Evolutionary conservation across 1,140 invertebrate species (phyloP).

Genomic region (Lysiphlebus fabarum): DNA sequence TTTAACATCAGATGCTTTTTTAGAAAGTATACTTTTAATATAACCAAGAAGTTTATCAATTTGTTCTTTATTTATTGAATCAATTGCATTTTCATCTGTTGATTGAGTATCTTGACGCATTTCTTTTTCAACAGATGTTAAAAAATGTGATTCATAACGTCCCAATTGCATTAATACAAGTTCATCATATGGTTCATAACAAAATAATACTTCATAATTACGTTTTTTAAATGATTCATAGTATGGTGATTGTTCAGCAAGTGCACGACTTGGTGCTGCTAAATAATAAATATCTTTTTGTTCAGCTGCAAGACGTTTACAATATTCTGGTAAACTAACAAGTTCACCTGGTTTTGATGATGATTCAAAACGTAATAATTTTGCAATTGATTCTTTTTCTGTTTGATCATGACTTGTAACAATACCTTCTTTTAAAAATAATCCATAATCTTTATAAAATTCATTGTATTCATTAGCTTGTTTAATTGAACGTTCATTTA

Average conservation of each 20-base stretch:
- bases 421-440: constrained; percentile 95
- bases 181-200: constrained; percentile 95
- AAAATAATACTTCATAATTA: constrained; percentile 90
- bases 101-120: constrained; percentile 73
- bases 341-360: constrained; percentile 73
- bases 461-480: constrained; percentile 76
- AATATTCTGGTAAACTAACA: constrained; percentile 84
- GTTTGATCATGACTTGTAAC: constrained; percentile 74
- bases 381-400: constrained; percentile 90
- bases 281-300: constrained; percentile 91
- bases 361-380: constrained; percentile 89
- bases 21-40: constrained; percentile 70
- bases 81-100: constrained; percentile 55
- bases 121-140: constrained; percentile 93
- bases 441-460: constrained; percentile 89
- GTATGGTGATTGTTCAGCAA: constrained; percentile 92
- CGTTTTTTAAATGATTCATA: constrained; percentile 86
- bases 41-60: constrained; percentile 75
- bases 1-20: constrained; percentile 78
- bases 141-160: constrained; percentile 74
- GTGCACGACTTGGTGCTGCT: constrained; percentile 83
- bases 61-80: constrained; percentile 68
- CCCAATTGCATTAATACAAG: constrained; percentile 86
- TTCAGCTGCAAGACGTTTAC: constrained; percentile 67
- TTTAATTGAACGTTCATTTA: constrained; percentile 82